phyloP scores from a whole-genome alignment of 2,113 vertebrate genomes.

The Oncorhynchus clarkii region DNA sequence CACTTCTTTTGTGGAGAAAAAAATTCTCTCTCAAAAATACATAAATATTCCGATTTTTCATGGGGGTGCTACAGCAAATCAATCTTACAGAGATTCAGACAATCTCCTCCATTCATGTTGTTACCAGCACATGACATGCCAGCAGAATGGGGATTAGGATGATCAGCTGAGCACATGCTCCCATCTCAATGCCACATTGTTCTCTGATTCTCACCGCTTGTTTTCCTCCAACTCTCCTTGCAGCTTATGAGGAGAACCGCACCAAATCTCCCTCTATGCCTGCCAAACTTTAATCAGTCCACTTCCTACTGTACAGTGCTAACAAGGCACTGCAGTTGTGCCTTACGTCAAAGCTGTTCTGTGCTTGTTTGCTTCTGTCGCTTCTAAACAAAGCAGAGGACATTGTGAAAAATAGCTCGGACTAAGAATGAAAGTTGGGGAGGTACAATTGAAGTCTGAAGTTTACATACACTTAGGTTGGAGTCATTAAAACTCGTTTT shows the following conservation, averaged over 20 bases:
- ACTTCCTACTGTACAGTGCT: conserved; percentile 39
- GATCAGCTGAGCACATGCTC: conserved; percentile 67
- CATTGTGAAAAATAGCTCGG: conserved; percentile 30
- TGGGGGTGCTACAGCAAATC: neutral
- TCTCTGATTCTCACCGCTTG: conserved; percentile 59
- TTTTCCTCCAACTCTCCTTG: conserved; percentile 52
- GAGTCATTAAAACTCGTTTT: too few relatives aligned
- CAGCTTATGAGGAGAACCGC: conserved; percentile 64
- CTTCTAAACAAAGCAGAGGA: conserved; percentile 31
- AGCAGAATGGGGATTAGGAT: conserved; percentile 66
- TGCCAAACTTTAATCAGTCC: conserved; percentile 56
- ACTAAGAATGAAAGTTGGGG: conserved; percentile 34
- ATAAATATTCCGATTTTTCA: too few relatives aligned
- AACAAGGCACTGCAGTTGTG: conserved; percentile 19
- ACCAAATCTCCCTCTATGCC: conserved; percentile 41
- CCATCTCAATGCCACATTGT: conserved; percentile 72
- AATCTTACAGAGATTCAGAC: conserved; percentile 59
- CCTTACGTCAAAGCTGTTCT: conserved; percentile 36
- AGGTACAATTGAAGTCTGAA: neutral
- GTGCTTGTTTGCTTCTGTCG: conserved; percentile 19
- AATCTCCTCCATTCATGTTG: conserved; percentile 71
- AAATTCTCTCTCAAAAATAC: too few relatives aligned
- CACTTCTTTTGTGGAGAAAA: too few relatives aligned
- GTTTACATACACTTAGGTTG: too few relatives aligned
- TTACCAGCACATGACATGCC: conserved; percentile 65